phyloP scores from a whole-genome alignment of 2,113 vertebrate genomes.

The Malurus elegans region DNA sequence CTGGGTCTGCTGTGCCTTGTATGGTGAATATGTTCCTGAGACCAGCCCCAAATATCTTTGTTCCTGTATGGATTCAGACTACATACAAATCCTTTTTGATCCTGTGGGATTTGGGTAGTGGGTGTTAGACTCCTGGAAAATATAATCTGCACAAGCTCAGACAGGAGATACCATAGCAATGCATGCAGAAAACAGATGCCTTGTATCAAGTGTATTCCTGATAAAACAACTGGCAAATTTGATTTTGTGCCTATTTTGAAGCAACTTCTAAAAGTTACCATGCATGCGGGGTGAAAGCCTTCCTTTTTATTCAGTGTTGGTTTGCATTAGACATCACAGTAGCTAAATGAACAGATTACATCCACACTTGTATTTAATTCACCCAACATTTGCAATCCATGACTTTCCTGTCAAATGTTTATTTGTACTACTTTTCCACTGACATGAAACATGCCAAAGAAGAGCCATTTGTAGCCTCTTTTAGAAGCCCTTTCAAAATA shows the following conservation, averaged over 20 bases:
- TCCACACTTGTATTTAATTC: neutral
- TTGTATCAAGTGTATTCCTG: neutral
- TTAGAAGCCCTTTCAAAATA: neutral
- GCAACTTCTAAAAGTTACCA: neutral
- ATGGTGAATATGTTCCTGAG: neutral
- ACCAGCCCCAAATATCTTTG: neutral
- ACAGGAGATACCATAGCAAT: neutral
- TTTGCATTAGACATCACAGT: neutral
- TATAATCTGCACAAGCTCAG: neutral
- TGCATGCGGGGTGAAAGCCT: neutral
- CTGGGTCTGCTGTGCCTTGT: neutral
- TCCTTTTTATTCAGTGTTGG: neutral
- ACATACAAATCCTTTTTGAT: neutral
- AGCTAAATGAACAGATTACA: neutral
- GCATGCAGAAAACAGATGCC: neutral
- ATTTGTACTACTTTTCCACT: neutral
- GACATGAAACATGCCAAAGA: neutral
- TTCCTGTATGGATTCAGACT: neutral
- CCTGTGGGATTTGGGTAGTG: neutral
- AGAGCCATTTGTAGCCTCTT: neutral
- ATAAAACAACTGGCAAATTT: neutral
- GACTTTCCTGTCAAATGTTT: neutral
- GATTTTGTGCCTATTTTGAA: neutral
- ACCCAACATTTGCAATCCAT: rapidly evolving
- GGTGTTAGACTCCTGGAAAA: neutral